Evolutionary conservation across 2,888 invertebrate genomes (phyloP).

Genomic region (Myopa tessellatipennis): DNA sequence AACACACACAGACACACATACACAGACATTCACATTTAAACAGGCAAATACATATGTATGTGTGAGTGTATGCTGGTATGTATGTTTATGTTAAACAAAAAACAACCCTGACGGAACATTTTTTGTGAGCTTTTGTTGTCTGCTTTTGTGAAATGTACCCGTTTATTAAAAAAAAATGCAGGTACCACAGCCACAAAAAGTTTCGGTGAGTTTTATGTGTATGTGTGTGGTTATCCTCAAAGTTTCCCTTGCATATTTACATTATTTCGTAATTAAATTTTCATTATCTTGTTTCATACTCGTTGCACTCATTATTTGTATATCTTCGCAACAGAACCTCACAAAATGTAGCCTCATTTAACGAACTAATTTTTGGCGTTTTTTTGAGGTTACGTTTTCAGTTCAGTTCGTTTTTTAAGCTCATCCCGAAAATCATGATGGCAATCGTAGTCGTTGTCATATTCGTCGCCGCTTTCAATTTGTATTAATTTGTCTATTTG

Average conservation of each 20-base stretch:
- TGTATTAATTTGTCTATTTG: no score
- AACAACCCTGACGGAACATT: neutral
- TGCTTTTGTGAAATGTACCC: slow-evolving; percentile 40
- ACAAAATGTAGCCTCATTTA: no score
- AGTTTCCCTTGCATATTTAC: slow-evolving; percentile 19
- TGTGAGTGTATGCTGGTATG: neutral
- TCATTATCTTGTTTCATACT: neutral
- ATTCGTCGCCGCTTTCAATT: no score
- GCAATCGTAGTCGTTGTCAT: no score
- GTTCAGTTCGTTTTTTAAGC: no score
- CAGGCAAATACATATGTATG: neutral
- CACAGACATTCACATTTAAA: slow-evolving; percentile 28
- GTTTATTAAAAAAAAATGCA: slow-evolving; percentile 38
- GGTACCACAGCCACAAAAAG: no score
- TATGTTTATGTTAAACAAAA: no score
- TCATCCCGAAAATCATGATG: no score
- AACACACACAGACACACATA: slow-evolving; percentile 34
- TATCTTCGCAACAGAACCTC: neutral
- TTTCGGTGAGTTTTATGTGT: no score
- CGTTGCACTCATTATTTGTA: neutral
- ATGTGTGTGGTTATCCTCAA: slow-evolving; percentile 10
- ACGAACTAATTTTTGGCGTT: neutral
- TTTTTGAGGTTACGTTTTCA: neutral
- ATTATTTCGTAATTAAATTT: slow-evolving; percentile 24
- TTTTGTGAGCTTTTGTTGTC: neutral